These are phyloP conservation scores for Myocastor coypus DNA, from an alignment of 2,113 vertebrate genomes.

Conservation along the genomic window DNA sequence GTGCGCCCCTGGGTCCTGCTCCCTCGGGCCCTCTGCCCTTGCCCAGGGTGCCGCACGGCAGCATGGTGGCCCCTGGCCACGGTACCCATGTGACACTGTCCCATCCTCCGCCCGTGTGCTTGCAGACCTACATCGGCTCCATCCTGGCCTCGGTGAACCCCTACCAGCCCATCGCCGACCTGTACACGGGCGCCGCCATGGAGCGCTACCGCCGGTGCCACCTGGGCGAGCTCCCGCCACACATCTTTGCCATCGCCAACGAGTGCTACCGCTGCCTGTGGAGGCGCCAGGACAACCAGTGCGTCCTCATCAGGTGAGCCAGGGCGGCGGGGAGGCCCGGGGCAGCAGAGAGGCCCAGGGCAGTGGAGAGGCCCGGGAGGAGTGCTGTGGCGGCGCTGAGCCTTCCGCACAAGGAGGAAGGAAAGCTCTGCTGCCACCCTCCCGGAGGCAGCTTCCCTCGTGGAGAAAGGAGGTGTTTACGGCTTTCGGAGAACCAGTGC, in stretches of 20 bases:
- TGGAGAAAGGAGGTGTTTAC: background rate
- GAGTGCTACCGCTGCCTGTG: slow-evolving; percentile 98
- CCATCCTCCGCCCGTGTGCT: background rate
- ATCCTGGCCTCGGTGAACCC: slow-evolving; percentile 98
- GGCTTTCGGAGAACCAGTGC: background rate
- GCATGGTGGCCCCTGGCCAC: background rate
- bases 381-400: too few species aligned
- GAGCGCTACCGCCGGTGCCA: slow-evolving; percentile 93
- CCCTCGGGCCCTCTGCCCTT: background rate
- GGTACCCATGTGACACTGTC: background rate
- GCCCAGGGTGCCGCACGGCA: background rate
- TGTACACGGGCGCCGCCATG: slow-evolving; percentile 90
- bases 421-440: background rate
- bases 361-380: background rate
- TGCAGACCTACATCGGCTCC: slow-evolving; percentile 97
- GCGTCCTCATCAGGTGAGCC: slow-evolving; percentile 97
- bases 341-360: too few species aligned
- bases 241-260: slow-evolving; percentile 97
- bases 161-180: slow-evolving; percentile 92
- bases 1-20: background rate
- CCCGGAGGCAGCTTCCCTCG: background rate
- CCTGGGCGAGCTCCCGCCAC: slow-evolving; percentile 94
- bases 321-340: background rate
- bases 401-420: rapidly evolving
- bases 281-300: slow-evolving; percentile 96